Percentiles rank a stretch among this genome's conserved stretches.
These are phyloP conservation scores for Tinea trinotella DNA, from an alignment of 2,888 invertebrate species.

Conservation along the genomic window DNA sequence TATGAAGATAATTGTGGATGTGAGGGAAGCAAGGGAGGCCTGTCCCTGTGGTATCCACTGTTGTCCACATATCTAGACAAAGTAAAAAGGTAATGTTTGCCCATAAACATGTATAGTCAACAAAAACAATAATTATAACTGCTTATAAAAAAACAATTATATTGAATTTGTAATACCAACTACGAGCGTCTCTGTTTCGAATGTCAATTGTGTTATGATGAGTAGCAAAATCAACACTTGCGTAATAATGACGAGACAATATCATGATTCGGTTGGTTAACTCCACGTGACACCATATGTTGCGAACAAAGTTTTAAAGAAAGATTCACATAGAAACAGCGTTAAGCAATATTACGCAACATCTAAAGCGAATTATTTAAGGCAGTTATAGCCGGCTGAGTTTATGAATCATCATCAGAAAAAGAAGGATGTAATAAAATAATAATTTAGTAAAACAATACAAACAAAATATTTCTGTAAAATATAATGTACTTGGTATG, in stretches of 20 bases:
- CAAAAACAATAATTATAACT: no score
- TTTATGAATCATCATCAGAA: neutral
- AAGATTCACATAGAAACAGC: neutral
- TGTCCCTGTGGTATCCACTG: no score
- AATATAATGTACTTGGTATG: no score
- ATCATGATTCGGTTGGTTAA: neutral
- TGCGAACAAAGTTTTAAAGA: neutral
- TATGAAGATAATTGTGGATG: no score
- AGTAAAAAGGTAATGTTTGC: no score
- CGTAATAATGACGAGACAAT: neutral
- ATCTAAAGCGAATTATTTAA: neutral
- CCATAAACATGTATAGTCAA: no score
- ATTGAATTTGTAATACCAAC: no score
- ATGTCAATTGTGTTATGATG: neutral
- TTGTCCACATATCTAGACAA: no score
- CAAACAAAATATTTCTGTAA: no score
- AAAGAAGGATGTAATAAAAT: neutral
- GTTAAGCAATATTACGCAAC: neutral
- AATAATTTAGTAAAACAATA: no score
- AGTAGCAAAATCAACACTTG: neutral
- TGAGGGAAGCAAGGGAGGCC: no score
- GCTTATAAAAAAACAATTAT: no score
- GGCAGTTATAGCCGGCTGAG: neutral
- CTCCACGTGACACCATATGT: neutral
- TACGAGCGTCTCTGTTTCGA: neutral